phyloP scores from a whole-genome alignment of 1,140 invertebrate genomes.

The Zaprionus nigranus region DNA sequence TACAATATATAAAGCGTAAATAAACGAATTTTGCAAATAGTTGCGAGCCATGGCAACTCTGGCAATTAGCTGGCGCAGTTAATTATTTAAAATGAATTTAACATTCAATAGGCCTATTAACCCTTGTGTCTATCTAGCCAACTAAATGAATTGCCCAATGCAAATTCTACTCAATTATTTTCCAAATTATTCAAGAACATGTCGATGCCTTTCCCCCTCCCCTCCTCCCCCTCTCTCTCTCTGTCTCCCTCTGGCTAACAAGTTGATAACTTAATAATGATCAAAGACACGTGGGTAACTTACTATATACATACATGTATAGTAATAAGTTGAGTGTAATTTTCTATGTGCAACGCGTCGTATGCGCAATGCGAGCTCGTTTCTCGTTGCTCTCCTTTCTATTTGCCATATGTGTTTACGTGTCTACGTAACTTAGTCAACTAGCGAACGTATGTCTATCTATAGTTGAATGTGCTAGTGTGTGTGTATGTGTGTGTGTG shows the following conservation, averaged over 20 bases:
- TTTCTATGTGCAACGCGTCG: constrained; percentile 44
- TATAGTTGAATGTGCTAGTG: not conserved
- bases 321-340: constrained; percentile 38
- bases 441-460: constrained; percentile 26
- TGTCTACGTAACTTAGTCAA: constrained; percentile 36
- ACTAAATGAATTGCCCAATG: not conserved
- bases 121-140: not conserved
- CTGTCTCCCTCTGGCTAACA: not conserved
- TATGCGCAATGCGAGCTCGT: constrained; percentile 46
- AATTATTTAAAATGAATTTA: not conserved
- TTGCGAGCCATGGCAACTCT: not conserved
- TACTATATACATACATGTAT: not conserved
- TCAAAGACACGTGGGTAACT: not conserved
- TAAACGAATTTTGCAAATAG: not conserved
- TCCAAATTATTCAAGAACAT: not conserved
- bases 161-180: not conserved
- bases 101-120: not conserved
- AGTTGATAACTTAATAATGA: constrained; percentile 5
- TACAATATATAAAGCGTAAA: not conserved
- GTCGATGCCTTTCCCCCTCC: not conserved
- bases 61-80: not conserved
- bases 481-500: constrained; percentile 1
- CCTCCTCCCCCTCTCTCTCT: too few species aligned
- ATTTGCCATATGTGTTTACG: constrained; percentile 36
- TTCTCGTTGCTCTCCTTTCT: not conserved